These are phyloP conservation scores for Busseola fusca DNA, from an alignment of 2,888 invertebrate genomes.

Conservation along the genomic window DNA sequence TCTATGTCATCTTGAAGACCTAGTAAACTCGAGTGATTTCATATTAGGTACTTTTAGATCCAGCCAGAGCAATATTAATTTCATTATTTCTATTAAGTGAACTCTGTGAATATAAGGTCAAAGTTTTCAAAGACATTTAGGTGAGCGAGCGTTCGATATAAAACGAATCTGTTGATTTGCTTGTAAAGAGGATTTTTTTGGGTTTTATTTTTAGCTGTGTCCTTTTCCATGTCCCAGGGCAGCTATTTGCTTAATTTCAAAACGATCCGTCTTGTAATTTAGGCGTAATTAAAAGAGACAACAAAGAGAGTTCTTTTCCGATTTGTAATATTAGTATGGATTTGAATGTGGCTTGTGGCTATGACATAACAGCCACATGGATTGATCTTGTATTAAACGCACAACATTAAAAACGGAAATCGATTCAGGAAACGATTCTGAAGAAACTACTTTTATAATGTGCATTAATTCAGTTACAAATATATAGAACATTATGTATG, in stretches of 20 bases:
- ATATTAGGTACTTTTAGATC: conserved; percentile 4
- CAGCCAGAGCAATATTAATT: conserved; percentile 26
- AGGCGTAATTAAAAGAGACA: neutral
- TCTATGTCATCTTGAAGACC: neutral
- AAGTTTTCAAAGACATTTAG: conserved; percentile 14
- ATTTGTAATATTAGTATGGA: neutral
- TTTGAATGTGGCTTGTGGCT: neutral
- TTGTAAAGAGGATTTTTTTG: neutral
- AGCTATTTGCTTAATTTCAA: neutral
- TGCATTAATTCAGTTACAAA: too few relatives aligned
- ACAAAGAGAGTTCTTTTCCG: neutral
- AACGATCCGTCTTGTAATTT: neutral
- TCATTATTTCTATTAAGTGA: conserved; percentile 31
- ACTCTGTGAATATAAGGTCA: neutral
- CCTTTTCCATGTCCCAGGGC: neutral
- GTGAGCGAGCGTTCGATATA: neutral
- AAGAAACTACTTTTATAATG: too few relatives aligned
- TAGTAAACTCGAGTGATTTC: conserved; percentile 5
- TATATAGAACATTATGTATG: too few relatives aligned
- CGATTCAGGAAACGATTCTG: too few relatives aligned
- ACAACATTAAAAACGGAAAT: too few relatives aligned
- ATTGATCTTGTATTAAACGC: too few relatives aligned
- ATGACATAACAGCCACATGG: too few relatives aligned
- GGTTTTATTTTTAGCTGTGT: neutral
- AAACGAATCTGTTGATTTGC: neutral